These are phyloP conservation scores for Spinus olivaceus DNA, from an alignment of 2,797 vertebrate genomes.

Conservation along the genomic window DNA sequence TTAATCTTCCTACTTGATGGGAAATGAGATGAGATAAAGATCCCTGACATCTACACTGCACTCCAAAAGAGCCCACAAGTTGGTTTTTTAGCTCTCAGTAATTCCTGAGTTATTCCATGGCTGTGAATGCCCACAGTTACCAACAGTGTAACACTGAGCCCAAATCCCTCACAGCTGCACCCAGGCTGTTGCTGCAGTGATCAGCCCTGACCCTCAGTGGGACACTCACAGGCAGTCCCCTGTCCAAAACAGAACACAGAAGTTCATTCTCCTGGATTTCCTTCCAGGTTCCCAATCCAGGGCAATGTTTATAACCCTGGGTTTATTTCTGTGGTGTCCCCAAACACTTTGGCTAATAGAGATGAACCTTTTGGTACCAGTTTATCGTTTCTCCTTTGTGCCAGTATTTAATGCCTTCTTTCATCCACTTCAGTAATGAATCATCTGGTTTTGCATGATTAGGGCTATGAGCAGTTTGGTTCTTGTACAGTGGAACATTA, in stretches of 20 bases:
- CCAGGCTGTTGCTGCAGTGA: not conserved
- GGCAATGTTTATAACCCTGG: not conserved
- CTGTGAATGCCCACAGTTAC: not conserved
- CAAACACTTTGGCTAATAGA: not conserved
- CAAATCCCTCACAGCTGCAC: not conserved
- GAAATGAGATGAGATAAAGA: not conserved
- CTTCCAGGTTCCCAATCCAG: not conserved
- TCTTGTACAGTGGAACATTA: not conserved
- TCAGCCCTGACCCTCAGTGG: not conserved
- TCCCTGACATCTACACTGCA: not conserved
- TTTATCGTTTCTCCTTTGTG: constrained; percentile 35
- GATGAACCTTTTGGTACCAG: constrained; percentile 8
- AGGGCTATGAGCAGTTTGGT: constrained; percentile 26
- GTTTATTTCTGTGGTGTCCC: not conserved
- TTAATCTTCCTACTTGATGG: not conserved
- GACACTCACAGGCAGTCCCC: not conserved
- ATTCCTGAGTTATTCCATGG: not conserved
- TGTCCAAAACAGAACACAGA: not conserved
- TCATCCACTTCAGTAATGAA: constrained; percentile 31
- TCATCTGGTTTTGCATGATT: constrained; percentile 19
- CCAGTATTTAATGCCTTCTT: constrained; percentile 36
- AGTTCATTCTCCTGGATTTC: not conserved
- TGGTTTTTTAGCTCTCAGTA: not conserved
- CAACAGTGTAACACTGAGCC: not conserved
- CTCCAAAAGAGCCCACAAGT: not conserved